Conservation (phyloP, 1,140 invertebrate species). For the Mactra quadrangularis region DNA sequence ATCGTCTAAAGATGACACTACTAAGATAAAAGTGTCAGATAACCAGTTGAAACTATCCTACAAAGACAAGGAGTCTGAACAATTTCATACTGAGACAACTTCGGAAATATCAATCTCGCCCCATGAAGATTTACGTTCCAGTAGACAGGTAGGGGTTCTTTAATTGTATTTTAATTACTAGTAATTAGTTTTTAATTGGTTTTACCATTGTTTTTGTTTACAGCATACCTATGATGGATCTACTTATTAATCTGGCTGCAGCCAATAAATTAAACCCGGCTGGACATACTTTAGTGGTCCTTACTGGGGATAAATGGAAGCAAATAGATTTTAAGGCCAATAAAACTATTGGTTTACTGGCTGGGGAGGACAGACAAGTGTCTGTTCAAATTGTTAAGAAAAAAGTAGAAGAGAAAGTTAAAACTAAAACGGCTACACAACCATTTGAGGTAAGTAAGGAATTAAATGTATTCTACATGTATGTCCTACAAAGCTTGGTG, state of each 20-base stretch:
- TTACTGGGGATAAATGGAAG: constrained; percentile 85
- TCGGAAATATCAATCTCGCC: too few relatives aligned
- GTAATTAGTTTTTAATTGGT: constrained; percentile 1
- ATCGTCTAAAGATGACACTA: neutral
- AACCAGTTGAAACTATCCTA: neutral
- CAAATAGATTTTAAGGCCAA: constrained; percentile 90
- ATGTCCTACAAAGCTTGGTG: too few relatives aligned
- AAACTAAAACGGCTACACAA: constrained; percentile 83
- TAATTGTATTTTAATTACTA: neutral
- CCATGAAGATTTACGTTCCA: neutral
- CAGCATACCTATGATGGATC: constrained; percentile 93
- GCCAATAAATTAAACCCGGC: constrained; percentile 89
- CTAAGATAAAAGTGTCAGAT: constrained; percentile 7
- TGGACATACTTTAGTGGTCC: constrained; percentile 88
- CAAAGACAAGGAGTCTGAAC: too few relatives aligned
- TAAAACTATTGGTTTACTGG: constrained; percentile 89
- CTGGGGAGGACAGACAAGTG: constrained; percentile 73
- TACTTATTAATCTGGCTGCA: constrained; percentile 90
- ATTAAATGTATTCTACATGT: too few relatives aligned
- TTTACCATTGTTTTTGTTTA: constrained; percentile 72
- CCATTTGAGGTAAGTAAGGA: constrained; percentile 87
- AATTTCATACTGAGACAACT: too few relatives aligned
- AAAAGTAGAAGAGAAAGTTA: constrained; percentile 82
- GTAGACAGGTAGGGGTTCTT: constrained; percentile 34
- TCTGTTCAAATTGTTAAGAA: constrained; percentile 87